Conservation (phyloP, 2,113 vertebrate genomes). For the Hypomesus transpacificus region DNA sequence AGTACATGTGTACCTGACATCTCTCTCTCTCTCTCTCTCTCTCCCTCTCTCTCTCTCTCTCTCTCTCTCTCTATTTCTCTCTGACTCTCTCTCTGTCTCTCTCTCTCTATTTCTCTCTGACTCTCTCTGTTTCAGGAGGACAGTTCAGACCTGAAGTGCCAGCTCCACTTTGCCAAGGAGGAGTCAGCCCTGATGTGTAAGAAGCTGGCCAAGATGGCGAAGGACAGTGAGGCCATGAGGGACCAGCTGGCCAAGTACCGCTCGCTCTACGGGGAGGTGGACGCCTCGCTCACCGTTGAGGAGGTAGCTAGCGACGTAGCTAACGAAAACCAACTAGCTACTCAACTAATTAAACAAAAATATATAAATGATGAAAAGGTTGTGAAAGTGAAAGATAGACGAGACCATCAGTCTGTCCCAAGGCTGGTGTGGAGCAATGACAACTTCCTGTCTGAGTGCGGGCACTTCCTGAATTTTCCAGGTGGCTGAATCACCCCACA, state of each 20-base stretch:
- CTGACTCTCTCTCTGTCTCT: neutral
- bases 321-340: too few species aligned
- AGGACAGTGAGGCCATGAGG: conserved; percentile 93
- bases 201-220: conserved; percentile 94
- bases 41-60: neutral
- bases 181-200: conserved; percentile 98
- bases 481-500: conserved; percentile 89
- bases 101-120: neutral
- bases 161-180: conserved; percentile 97
- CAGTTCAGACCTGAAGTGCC: conserved; percentile 92
- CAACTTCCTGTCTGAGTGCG: too few species aligned
- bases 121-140: conserved; percentile 80
- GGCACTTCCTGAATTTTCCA: conserved; percentile 12
- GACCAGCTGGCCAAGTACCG: conserved; percentile 91
- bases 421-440: too few species aligned
- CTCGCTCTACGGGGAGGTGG: conserved; percentile 88
- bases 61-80: neutral
- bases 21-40: neutral
- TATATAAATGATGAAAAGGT: conserved; percentile 1
- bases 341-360: too few species aligned
- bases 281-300: conserved; percentile 84
- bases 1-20: too few species aligned
- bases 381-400: neutral
- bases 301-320: conserved; percentile 60
- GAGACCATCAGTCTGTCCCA: too few species aligned